phyloP scores from a whole-genome alignment of 2,797 vertebrate genomes.

The Pangasius djambal region DNA sequence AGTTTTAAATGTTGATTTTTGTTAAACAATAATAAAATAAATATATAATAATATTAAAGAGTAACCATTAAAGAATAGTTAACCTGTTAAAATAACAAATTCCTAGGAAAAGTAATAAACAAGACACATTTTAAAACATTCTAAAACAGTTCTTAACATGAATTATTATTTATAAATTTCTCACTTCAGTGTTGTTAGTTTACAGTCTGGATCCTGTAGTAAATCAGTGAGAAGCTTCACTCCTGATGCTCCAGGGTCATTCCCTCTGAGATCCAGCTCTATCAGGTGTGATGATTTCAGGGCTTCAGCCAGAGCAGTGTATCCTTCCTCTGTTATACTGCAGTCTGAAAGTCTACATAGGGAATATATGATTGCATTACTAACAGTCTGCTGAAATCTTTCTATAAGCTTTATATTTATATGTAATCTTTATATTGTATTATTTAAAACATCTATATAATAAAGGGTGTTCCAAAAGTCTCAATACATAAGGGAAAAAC shows the following conservation, averaged over 20 bases:
- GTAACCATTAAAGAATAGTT: too few relatives aligned
- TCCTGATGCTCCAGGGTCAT: background rate
- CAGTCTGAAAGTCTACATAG: background rate
- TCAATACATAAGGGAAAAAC: too few relatives aligned
- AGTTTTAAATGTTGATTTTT: too few relatives aligned
- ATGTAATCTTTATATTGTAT: too few relatives aligned
- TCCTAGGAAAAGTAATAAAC: too few relatives aligned
- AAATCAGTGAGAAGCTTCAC: background rate
- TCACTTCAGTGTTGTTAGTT: background rate
- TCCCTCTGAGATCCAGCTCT: conserved; percentile 12
- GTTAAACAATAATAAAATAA: too few relatives aligned
- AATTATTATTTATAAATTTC: background rate
- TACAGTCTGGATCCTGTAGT: background rate
- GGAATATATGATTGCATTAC: background rate
- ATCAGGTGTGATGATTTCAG: conserved; percentile 19
- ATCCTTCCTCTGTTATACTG: background rate
- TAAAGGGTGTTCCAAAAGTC: too few relatives aligned
- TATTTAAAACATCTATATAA: background rate
- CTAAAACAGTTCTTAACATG: too few relatives aligned
- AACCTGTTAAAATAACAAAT: too few relatives aligned
- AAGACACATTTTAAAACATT: too few relatives aligned
- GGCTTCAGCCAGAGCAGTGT: background rate
- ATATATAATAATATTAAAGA: too few relatives aligned
- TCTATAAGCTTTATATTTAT: too few relatives aligned
- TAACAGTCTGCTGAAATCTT: background rate